Conservation (phyloP, 2,888 invertebrate species). For the Folsomia candida region DNA sequence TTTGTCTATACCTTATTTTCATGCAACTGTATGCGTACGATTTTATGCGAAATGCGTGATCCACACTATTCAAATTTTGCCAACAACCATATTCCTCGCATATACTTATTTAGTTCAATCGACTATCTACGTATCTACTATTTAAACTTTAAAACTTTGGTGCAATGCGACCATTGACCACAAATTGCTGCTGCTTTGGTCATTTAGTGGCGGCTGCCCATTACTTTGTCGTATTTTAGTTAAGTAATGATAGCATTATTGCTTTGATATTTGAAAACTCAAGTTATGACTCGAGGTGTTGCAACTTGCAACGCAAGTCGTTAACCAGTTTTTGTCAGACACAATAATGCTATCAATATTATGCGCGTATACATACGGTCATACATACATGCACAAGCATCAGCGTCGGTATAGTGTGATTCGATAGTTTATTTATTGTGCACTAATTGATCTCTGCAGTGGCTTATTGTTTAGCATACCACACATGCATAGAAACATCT, state of each 20-base stretch:
- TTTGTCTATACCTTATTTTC: neutral
- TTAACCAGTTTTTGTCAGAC: neutral
- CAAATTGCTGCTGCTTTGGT: no score
- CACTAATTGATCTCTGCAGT: neutral
- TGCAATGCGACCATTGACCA: no score
- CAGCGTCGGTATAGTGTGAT: neutral
- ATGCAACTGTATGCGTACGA: neutral
- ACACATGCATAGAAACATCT: neutral
- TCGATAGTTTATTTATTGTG: neutral
- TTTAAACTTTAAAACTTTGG: no score
- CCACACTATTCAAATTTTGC: neutral
- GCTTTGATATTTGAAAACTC: no score
- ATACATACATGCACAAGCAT: neutral
- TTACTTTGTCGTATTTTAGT: no score
- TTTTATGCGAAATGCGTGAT: constrained; percentile 6
- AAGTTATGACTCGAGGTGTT: no score
- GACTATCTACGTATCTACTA: no score
- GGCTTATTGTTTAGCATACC: neutral
- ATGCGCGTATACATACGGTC: no score
- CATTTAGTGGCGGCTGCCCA: no score
- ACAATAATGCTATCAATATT: neutral
- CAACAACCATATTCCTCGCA: neutral
- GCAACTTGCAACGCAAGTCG: neutral
- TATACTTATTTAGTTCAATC: neutral
- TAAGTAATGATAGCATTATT: no score